Percentiles rank a stretch among this genome's conserved stretches.
Evolutionary conservation across 2,113 vertebrate species (phyloP).

Genomic region (Junco hyemalis): DNA sequence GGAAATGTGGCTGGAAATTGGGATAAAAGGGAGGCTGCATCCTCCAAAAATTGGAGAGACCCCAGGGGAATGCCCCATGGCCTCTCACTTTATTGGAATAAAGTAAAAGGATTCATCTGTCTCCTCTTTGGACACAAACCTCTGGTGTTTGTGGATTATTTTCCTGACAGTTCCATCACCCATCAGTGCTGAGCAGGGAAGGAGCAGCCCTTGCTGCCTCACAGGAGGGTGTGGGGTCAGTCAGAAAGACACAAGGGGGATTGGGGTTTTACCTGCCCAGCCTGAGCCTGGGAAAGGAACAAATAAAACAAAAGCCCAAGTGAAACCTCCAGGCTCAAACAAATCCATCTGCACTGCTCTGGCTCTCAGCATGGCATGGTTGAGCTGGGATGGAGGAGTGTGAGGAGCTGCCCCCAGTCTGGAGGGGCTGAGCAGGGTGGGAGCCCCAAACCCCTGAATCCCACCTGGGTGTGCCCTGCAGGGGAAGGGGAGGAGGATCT

Average conservation of each 20-base stretch:
- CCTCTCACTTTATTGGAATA: too few relatives aligned
- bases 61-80: too few relatives aligned
- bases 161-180: background rate
- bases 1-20: too few relatives aligned
- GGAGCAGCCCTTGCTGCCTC: background rate
- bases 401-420: background rate
- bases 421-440: background rate
- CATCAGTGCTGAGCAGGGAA: background rate
- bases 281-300: background rate
- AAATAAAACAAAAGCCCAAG: background rate
- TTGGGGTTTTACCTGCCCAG: background rate
- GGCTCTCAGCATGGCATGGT: fast-evolving
- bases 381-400: background rate
- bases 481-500: background rate
- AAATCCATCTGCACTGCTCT: background rate
- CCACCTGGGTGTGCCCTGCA: background rate
- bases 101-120: too few relatives aligned
- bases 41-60: too few relatives aligned
- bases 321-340: background rate
- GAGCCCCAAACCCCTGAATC: background rate
- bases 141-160: too few relatives aligned
- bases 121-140: too few relatives aligned
- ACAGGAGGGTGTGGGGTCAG: background rate
- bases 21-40: too few relatives aligned
- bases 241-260: background rate